Conservation (phyloP, 2,888 invertebrate species). For the Heliconius ismenius region DNA sequence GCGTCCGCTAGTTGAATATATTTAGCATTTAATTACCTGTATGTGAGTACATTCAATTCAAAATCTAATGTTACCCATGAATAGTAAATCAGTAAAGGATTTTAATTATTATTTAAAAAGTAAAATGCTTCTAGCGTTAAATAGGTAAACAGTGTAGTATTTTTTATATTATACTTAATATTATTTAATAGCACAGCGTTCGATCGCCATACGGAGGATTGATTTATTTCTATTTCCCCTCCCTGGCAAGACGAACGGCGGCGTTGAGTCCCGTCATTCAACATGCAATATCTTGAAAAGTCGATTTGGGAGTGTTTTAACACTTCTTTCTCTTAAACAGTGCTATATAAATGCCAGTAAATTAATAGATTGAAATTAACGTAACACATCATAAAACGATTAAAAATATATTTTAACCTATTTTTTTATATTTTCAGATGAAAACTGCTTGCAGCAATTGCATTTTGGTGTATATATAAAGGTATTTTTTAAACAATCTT, state of each 20-base stretch:
- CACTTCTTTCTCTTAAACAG: background rate
- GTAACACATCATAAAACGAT: background rate
- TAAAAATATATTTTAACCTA: background rate
- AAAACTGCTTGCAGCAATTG: slow-evolving; percentile 37
- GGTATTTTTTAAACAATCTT: slow-evolving; percentile 24
- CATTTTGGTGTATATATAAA: slow-evolving; percentile 38
- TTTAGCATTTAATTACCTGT: background rate
- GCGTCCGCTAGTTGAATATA: background rate
- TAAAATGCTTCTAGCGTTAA: background rate
- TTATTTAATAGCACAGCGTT: background rate
- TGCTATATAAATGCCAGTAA: no score
- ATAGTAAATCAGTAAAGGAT: background rate
- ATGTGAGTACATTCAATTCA: background rate
- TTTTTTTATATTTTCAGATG: slow-evolving; percentile 43
- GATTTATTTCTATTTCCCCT: no score
- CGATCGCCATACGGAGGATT: no score
- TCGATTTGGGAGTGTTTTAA: background rate
- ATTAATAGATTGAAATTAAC: background rate
- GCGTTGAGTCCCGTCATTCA: no score
- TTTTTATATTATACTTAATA: background rate
- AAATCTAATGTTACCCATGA: background rate
- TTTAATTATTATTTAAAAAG: background rate
- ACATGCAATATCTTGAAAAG: background rate
- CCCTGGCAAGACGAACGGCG: no score
- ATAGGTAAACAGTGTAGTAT: background rate